Percentiles rank a stretch among this genome's conserved stretches.
Evolutionary conservation across 2,888 invertebrate genomes (phyloP).

Genomic region (Exephanes ischioxanthus): DNA sequence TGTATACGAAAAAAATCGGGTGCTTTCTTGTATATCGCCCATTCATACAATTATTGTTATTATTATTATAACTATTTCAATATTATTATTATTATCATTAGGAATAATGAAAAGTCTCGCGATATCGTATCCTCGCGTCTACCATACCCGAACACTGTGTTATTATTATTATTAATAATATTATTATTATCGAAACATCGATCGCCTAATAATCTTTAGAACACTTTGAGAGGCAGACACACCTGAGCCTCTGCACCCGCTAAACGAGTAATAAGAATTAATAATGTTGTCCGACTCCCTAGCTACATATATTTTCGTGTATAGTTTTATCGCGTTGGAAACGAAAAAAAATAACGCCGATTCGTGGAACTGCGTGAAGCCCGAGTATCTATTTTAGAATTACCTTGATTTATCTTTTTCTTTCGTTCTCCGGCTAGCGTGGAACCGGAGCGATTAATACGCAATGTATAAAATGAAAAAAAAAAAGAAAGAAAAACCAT

Average conservation of each 20-base stretch:
- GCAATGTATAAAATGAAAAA: constrained; percentile 22
- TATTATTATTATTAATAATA: background rate
- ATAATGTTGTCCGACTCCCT: constrained; percentile 35
- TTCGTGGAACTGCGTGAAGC: background rate
- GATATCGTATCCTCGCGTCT: constrained; percentile 16
- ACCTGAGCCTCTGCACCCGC: constrained; percentile 7
- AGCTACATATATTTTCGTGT: constrained; percentile 23
- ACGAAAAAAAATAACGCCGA: background rate
- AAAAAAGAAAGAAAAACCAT: constrained; percentile 4
- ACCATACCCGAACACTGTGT: constrained; percentile 40
- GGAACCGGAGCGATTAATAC: constrained; percentile 21
- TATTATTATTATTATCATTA: constrained; percentile 15
- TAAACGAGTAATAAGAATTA: constrained; percentile 32
- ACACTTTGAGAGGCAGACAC: constrained; percentile 23
- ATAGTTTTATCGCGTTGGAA: constrained; percentile 2
- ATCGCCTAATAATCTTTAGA: constrained; percentile 38
- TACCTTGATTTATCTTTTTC: constrained; percentile 24
- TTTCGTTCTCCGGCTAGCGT: constrained; percentile 3
- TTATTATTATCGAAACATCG: constrained; percentile 31
- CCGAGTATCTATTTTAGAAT: constrained; percentile 7
- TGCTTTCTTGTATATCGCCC: background rate
- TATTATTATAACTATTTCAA: constrained; percentile 1
- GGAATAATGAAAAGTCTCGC: constrained; percentile 48
- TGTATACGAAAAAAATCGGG: constrained; percentile 21
- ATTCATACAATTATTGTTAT: constrained; percentile 15